Evolutionary conservation across 2,113 vertebrate species (phyloP), one percentile per base, ranked within the genome.

Genomic region (Fregata magnificens): DNA sequence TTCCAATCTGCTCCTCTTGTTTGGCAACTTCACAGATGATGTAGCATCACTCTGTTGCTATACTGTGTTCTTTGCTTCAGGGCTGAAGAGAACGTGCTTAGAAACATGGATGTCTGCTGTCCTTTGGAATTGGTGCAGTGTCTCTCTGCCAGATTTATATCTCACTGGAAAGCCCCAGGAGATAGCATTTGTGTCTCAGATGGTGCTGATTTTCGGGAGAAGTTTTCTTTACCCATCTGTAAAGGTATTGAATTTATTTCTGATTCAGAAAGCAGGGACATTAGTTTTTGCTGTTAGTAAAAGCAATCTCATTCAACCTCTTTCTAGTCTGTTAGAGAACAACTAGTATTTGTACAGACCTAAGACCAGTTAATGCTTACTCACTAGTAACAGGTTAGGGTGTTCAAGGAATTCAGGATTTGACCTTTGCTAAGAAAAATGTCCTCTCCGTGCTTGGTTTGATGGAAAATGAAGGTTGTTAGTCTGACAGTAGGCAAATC

Each of bases 1-100:
- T 95, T 96, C 55, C 88, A 80, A 62, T 88, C 94, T 94, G 84
- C 14, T 94, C 9, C 79, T 94, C 59, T 62, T 73, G 40, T 77
- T 79, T 63, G 73, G 61, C 47, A 67, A 7, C 81, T 89, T 96
- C 82, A 47, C 79, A 91, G 80, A 92, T 53, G 81, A 93, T 82
- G 36, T 63, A 74, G 87, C 89, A 53, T 94, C 76, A 62, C 70
- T 45, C 58, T 88, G 52, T 67, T 94, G 74, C 62, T 95, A 2
- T 36, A 52, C 40, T 70, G 28, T 85, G 78, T 38, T 65, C 83
- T 82, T 92, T 82, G 86, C 83, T 94, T 69, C 4, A 2, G 69
- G 83, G 58, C 70, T 73, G 55, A 65, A 89, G 70, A 34, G 49
- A 70, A 88, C 0, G 70, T 87, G 73, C 89, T 93, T 90, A 80